Conservation (phyloP, 2,888 invertebrate species). For the Zaprionus obscuricornis region DNA sequence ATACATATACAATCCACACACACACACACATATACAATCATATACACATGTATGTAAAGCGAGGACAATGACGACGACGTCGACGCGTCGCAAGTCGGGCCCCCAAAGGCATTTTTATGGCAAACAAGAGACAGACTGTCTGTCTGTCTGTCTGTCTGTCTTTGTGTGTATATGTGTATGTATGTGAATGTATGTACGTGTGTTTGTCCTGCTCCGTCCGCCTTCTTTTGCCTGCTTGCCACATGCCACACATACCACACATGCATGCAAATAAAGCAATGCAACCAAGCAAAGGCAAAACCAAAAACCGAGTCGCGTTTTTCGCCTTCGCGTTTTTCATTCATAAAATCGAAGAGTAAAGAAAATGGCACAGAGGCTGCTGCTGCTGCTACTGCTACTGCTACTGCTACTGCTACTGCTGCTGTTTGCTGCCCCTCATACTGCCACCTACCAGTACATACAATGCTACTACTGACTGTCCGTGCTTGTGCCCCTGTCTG, state of each 20-base stretch:
- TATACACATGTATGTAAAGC: constrained; percentile 4
- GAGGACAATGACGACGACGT: constrained; percentile 16
- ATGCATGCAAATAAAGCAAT: constrained; percentile 68
- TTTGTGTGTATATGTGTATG: constrained; percentile 16
- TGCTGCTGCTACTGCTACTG: neutral
- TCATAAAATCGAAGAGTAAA: constrained; percentile 78
- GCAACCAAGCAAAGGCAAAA: constrained; percentile 38
- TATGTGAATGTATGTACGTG: constrained; percentile 18
- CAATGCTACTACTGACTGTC: too few relatives aligned
- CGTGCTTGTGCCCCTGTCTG: too few relatives aligned
- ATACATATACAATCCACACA: constrained; percentile 11
- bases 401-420: neutral
- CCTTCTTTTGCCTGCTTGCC: constrained; percentile 48
- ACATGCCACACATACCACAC: constrained; percentile 36
- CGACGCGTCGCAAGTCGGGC: constrained; percentile 49
- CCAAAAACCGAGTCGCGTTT: constrained; percentile 67
- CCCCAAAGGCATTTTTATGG: constrained; percentile 70
- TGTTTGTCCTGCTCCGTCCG: constrained; percentile 13
- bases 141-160: constrained; percentile 26
- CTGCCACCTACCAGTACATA: neutral
- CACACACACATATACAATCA: constrained; percentile 14
- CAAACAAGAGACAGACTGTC: constrained; percentile 51
- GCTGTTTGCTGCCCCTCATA: neutral
- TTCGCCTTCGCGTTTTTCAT: constrained; percentile 69
- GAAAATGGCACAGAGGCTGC: constrained; percentile 66